Base-by-base conservation (phyloP, 2,113 vertebrate species). In the Hylia prasina region DNA sequence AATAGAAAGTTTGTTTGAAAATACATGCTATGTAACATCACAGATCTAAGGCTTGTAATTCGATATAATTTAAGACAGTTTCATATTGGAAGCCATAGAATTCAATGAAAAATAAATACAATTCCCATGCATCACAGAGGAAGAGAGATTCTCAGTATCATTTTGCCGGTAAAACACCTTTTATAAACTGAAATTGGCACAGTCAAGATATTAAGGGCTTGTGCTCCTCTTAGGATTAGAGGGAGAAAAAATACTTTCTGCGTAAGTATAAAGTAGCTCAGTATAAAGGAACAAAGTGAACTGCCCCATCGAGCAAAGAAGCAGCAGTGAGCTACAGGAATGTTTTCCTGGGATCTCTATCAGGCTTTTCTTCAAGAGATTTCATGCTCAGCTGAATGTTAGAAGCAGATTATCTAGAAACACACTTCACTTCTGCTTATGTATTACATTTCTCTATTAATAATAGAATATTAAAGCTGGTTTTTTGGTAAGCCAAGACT, bases 361-460 rank as follows among this genome's bases (percentile, higher is more conserved):
- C 30, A 11, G 5, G 56, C 77, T 95, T 93, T 75, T 88, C 53
- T 93, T 95, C 48, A 91, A 77, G 80, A 93, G 45, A 93, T 96
- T 94, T 90, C 53, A 96, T 68, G 83, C 78, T 91, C 83, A 72
- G 81, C 51, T 95, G 87, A 90, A 95, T 42, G 69, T 87, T 57
- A 96, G 81, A 93, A 96, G 88, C 33, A 81, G 82, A 95, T 96
- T 96, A 96, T 81, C 81, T 78, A 89, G 79, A 95, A 96, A 89
- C 14, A 83, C 53, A 47, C 40, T 87, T 79, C 44, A 73, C 66
- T 79, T 94, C 90, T 93, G 75, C 70, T 86, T 88, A 70, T n/a
- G 23, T 71, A 85, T 75, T 95, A 81, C 39, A 81, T 95, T 96
- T 54, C 51, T 94, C 47, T 93, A 79, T 64, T 97, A 96, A 85